Evolutionary conservation across 64 coral and sea anemone species (phyloP), one percentile per base, ranked within the genome.

Genomic region (Pocillopora verrucosa): DNA sequence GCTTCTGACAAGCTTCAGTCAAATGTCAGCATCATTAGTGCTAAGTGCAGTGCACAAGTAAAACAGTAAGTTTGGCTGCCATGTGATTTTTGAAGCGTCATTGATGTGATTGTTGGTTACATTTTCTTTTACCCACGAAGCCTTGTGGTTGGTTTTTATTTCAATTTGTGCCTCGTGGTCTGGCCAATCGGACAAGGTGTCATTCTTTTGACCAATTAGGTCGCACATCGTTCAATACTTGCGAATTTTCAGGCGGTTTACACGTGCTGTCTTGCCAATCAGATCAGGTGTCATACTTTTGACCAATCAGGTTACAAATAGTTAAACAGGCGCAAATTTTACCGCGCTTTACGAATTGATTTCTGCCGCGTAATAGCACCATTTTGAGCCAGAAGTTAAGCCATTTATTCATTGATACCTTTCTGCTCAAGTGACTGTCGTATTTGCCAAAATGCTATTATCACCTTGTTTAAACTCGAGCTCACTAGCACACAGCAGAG

Each of bases 41-140:
- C 94, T 10, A 99, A 99, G 79, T 99, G 97, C 35, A 93, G 97
- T 59, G 77, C 90, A n/a, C 97, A 99, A 91, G 91, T 99, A 0
- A 91, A 95, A 84, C 97, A 99, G 97, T 99, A 89, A 95, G 97
- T 99, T 86, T 5, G 25, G 10, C 2, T 70, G 67, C 22, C 67
- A 67, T 67, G 20, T 67, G 1, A 67, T 67, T 67, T 70, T 24
- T 7, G 25, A 70, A 70, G 14, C 67, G 20, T 10, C 20, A 3
- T 70, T 70, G 5, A n/a, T 11, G 1, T n/a, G 22, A 9, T 24
- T 11, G 7, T 70, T n/a, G n/a, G 25, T 24, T 24, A 0, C 5
- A 70, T 10, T n/a, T 3, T 5, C 19, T 70, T 70, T n/a, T 22
- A 70, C 10, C 25, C 78, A 14, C 13, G 13, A 4, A 7, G 22